A percentile compares a stretch with the other conserved stretches of the same genome.
These are phyloP conservation scores for Jacana jacana DNA, from an alignment of 2,113 vertebrate genomes.

Conservation along the genomic window DNA sequence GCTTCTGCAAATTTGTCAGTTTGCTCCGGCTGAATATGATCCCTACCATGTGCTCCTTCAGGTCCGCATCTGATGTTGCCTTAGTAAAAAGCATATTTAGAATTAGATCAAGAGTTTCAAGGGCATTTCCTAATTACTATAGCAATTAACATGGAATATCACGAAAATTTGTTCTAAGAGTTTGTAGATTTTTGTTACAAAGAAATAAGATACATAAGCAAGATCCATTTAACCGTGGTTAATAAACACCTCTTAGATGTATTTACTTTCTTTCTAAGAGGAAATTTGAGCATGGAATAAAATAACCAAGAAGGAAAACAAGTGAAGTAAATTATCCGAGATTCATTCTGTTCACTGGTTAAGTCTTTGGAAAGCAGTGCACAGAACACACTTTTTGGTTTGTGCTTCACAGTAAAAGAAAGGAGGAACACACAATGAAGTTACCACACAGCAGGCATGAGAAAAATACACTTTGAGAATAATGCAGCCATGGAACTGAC, in stretches of 20 bases:
- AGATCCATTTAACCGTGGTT: background rate
- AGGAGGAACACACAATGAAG: background rate
- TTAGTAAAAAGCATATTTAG: slow-evolving; percentile 51
- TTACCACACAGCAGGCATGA: background rate
- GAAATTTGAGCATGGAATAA: background rate
- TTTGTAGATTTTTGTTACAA: background rate
- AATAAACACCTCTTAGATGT: background rate
- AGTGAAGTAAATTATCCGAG: background rate
- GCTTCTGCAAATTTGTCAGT: slow-evolving; percentile 97
- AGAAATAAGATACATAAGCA: background rate
- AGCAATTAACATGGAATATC: background rate
- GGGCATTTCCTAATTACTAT: background rate
- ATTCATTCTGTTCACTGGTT: background rate
- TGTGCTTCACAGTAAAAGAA: background rate
- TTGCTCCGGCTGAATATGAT: slow-evolving; percentile 99
- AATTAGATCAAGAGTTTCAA: background rate
- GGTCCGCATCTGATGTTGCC: slow-evolving; percentile 95
- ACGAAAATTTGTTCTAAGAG: background rate
- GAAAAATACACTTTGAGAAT: background rate
- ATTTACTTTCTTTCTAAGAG: background rate
- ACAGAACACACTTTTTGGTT: background rate
- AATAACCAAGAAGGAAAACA: background rate
- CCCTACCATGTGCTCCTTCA: slow-evolving; percentile 99
- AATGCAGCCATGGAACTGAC: background rate
- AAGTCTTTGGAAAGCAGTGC: background rate